Base-by-base conservation (phyloP, 2,797 vertebrate species). In the Centroberyx gerrardi region DNA sequence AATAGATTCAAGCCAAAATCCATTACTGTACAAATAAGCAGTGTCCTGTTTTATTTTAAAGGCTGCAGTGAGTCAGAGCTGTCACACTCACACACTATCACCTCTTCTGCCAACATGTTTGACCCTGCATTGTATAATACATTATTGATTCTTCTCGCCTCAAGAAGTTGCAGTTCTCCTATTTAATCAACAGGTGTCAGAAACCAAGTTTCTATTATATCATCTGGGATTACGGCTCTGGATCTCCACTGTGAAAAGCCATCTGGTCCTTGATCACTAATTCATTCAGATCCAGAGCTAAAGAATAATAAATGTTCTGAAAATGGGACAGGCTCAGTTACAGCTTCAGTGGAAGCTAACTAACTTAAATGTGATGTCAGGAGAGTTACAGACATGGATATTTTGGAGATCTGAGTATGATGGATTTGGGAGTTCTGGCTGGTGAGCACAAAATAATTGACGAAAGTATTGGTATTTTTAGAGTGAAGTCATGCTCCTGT, bases 201-300 rank as follows among this genome's bases (percentile, higher is more conserved):
- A 61, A 71, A 84, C 68, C 62, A 55, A 74, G 54, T 54, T 87
- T 77, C 77, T 85, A 83, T 88, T 71, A 77, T 61, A 68, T 69
- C 17, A n/a, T 48, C 31, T 65, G 74, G 72, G 69, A 69, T 18
- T 58, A 67, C 46, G 68, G 62, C 74, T 82, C 71, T 62, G 84
- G 83, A 85, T 75, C 84, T 85, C 72, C 55, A 69, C 88, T 84
- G 88, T 84, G 84, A 82, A 73, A 79, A 88, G 74, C 78, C 88
- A 90, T 85, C 87, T 86, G 86, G 64, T 87, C 78, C 94, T 93
- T 95, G 92, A 95, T 94, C 91, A 91, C 73, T 52, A 68, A 94
- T 93, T 94, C 92, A 86, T 93, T 94, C 89, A 81, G 90, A 95
- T 93, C 88, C 80, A 76, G 38, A 76, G 81, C 81, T 87, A 80